Base-by-base conservation (phyloP, 2,113 vertebrate species). In the Pangasianodon gigas region DNA sequence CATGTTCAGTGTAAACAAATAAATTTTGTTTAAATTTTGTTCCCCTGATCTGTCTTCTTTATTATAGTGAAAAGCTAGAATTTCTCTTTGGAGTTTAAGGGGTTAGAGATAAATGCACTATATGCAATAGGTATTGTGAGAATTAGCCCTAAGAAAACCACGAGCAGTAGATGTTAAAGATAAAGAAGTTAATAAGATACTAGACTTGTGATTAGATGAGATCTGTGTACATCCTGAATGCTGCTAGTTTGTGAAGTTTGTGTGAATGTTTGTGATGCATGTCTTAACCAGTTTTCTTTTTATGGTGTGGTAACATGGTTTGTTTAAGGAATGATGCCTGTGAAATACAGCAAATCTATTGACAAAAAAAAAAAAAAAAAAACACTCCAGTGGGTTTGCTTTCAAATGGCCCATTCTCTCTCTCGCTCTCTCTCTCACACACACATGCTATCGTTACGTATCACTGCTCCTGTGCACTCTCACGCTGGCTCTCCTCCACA, bases 311-410 rank as follows among this genome's bases (percentile, higher is more conserved):
- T 51, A n/a, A 83, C 26, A 51, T 92, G 67, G 37, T 60, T 84
- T 84, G 56, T 84, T 41, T 24, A 87, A 91, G 83, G 89, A 92
- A 88, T 88, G 91, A 92, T 91, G 92, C 92, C 91, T 92, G 88
- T 85, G 67, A 75, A 89, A 88, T 81, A 89, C 79, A 54, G 62
- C 86, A 88, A 85, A 88, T 67, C 62, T 77, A 46, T 67, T 58
- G 82, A 21, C 18, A 3, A 14, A 56, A 56, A 84, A 58, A 3
- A 83, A 37, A 83, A 52, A 6, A 69, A 32, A 82, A 83, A 4
- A 51, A 0, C 82, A 74, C 91, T 62, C 90, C 93, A 92, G 90
- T 93, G 51, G 85, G 86, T 46, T 89, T 60, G 69, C 29, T 75
- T 90, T 86, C 14, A 91, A 69, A 84, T 52, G 29, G 41, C 37